Evolutionary conservation across 2,888 invertebrate genomes (phyloP).

Genomic region (Chymomyza caudatula): DNA sequence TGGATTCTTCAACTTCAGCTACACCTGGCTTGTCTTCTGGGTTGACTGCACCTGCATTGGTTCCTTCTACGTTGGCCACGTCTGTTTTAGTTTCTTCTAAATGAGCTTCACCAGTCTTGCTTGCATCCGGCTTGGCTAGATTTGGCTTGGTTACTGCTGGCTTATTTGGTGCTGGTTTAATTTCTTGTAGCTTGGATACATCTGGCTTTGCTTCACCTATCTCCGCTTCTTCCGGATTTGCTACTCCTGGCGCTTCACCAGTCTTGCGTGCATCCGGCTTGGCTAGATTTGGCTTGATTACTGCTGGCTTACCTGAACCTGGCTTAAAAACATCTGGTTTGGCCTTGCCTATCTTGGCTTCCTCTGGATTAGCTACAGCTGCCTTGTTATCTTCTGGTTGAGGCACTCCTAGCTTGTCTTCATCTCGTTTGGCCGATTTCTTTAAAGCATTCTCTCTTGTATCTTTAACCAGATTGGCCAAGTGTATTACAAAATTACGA

Average conservation of each 20-base stretch:
- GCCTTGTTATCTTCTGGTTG: too few relatives aligned
- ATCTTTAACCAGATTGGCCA: not conserved
- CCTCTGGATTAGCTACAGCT: not conserved
- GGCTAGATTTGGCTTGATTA: too few relatives aligned
- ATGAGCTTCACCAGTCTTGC: not conserved
- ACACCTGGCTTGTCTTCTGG: not conserved
- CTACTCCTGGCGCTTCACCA: too few relatives aligned
- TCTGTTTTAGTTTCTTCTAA: not conserved
- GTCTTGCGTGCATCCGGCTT: not conserved
- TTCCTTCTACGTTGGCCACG: not conserved
- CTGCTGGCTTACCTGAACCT: not conserved
- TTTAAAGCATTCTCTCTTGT: not conserved
- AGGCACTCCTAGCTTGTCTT: too few relatives aligned
- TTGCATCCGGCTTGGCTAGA: not conserved
- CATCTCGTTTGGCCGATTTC: not conserved
- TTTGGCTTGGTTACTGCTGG: not conserved
- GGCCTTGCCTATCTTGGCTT: too few relatives aligned
- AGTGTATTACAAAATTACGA: not conserved
- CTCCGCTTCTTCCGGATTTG: too few relatives aligned
- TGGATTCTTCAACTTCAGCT: not conserved
- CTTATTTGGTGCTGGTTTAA: not conserved
- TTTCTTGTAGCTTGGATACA: not conserved
- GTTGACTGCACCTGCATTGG: too few relatives aligned
- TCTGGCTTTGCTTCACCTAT: not conserved
- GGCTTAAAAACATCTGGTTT: not conserved